Conservation (phyloP, 2,797 vertebrate genomes). For the Rhinoraja longicauda region DNA sequence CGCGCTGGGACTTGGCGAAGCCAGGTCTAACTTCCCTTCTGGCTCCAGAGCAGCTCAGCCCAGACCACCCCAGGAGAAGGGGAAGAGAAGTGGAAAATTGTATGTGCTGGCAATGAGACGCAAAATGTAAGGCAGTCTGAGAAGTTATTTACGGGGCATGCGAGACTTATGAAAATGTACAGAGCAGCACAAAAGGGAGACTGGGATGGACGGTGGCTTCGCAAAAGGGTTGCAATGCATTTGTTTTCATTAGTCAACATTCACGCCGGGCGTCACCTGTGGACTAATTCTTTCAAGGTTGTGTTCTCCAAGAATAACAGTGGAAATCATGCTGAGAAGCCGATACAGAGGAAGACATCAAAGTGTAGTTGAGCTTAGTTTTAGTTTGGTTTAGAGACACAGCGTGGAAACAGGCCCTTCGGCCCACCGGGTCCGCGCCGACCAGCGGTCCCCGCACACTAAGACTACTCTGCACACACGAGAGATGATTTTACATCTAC, state of each 20-base stretch:
- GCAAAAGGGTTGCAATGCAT: not conserved
- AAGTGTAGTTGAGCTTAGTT: not conserved
- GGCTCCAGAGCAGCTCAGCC: not conserved
- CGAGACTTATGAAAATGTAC: constrained; percentile 7
- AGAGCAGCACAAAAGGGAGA: not conserved
- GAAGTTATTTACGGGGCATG: not conserved
- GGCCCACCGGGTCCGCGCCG: too few species aligned
- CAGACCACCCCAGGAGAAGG: not conserved
- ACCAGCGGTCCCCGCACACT: too few species aligned
- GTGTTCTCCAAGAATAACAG: not conserved
- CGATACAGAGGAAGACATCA: not conserved
- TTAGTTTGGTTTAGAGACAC: too few species aligned
- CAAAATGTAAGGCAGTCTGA: not conserved
- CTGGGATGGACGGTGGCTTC: not conserved
- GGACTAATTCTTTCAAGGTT: not conserved
- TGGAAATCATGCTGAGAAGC: not conserved
- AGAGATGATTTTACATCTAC: too few species aligned
- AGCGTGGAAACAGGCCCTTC: too few species aligned
- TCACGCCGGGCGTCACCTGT: not conserved
- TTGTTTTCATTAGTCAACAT: not conserved
- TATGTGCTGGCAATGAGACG: not conserved
- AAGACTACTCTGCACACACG: too few species aligned
- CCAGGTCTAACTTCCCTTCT: not conserved
- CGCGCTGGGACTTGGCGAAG: not conserved
- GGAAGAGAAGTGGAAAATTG: not conserved